phyloP scores from a whole-genome alignment of 2,888 invertebrate genomes.

The Buathra laborator region DNA sequence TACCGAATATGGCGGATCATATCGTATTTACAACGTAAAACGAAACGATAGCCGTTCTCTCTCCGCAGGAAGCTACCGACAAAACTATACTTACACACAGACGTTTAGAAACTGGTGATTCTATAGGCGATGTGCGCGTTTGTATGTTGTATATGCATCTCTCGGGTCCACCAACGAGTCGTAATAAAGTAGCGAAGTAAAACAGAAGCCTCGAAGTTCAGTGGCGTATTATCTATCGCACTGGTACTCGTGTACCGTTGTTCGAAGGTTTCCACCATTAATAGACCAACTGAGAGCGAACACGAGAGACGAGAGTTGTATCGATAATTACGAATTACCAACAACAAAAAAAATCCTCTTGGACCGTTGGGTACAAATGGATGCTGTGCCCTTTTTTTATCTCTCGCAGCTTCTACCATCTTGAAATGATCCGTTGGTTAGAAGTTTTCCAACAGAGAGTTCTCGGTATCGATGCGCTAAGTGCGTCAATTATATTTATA shows the following conservation, averaged over 20 bases:
- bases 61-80: slow-evolving; percentile 49
- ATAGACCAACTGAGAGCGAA: slow-evolving; percentile 13
- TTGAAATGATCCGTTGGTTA: not conserved
- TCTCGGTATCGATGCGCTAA: not conserved
- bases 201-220: slow-evolving; percentile 62
- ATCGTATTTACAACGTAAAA: slow-evolving; percentile 63
- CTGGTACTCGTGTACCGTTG: slow-evolving; percentile 29
- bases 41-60: slow-evolving; percentile 28
- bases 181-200: slow-evolving; percentile 57
- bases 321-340: slow-evolving; percentile 57
- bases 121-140: not conserved
- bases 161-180: slow-evolving; percentile 26
- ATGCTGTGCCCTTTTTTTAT: not conserved
- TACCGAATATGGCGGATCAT: slow-evolving; percentile 63
- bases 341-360: slow-evolving; percentile 37
- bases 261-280: slow-evolving; percentile 30
- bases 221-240: slow-evolving; percentile 6
- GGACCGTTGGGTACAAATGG: not conserved
- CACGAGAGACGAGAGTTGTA: slow-evolving; percentile 19
- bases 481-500: not conserved
- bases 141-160: not conserved
- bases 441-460: not conserved
- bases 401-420: not conserved
- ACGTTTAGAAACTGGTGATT: slow-evolving; percentile 5
- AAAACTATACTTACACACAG: slow-evolving; percentile 41